Percentiles rank a stretch among this genome's conserved stretches.
Conservation (phyloP, 2,888 invertebrate genomes). For the Monoplex corrugatus region DNA sequence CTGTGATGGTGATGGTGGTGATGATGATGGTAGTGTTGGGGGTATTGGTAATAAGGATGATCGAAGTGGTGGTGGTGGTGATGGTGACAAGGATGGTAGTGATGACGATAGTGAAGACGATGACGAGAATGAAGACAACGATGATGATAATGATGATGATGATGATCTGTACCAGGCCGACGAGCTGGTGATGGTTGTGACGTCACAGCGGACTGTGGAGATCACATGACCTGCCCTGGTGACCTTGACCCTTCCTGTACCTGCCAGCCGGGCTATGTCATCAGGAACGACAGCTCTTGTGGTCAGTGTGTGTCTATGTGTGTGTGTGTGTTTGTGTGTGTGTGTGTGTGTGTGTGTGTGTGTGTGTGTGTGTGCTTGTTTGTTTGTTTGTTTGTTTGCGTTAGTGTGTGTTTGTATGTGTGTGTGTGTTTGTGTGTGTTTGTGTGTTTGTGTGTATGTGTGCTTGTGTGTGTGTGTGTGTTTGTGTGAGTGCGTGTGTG, state of each 20-base stretch:
- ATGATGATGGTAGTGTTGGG: too few species aligned
- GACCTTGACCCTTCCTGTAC: not conserved
- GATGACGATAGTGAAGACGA: too few species aligned
- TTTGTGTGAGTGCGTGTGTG: not conserved
- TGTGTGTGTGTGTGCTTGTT: not conserved
- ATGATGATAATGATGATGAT: too few species aligned
- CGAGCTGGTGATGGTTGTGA: not conserved
- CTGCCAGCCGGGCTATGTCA: not conserved
- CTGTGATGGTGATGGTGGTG: too few species aligned
- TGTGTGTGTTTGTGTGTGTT: not conserved
- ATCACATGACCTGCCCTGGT: constrained; percentile 24
- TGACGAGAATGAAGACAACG: too few species aligned
- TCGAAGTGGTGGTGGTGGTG: too few species aligned
- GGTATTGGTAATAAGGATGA: too few species aligned
- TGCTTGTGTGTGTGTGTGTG: not conserved
- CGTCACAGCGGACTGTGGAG: not conserved
- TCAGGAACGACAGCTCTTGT: constrained; percentile 15
- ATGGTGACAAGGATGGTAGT: too few species aligned
- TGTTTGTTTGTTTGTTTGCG: too few species aligned
- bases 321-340: not conserved
- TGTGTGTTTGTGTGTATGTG: not conserved
- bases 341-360: constrained; percentile 4
- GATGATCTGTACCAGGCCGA: not conserved
- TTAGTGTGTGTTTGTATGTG: constrained; percentile 18
- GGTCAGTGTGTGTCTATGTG: constrained; percentile 7